Evolutionary conservation across 2,888 invertebrate species (phyloP).

Genomic region (Scotopteryx bipunctaria): DNA sequence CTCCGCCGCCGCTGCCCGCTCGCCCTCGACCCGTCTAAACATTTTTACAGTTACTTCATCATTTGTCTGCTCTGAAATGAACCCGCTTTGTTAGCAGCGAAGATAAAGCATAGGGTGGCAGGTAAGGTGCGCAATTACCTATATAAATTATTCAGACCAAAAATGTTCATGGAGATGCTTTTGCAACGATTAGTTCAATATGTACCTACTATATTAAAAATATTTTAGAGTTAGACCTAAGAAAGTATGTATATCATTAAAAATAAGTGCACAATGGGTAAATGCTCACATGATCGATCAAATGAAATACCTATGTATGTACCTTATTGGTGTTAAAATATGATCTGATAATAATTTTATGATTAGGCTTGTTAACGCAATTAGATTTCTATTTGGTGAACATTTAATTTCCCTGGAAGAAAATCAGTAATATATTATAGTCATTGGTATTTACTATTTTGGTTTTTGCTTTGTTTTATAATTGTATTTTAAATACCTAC

Average conservation of each 20-base stretch:
- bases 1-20: slow-evolving; percentile 87
- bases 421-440: too few species aligned
- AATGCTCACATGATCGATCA: background rate
- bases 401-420: too few species aligned
- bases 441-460: too few species aligned
- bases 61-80: slow-evolving; percentile 5
- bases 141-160: slow-evolving; percentile 8
- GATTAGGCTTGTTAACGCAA: too few species aligned
- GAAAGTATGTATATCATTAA: too few species aligned
- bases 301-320: background rate
- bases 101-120: background rate
- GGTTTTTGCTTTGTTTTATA: too few species aligned
- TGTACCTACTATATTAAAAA: background rate
- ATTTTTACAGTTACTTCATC: background rate
- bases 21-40: slow-evolving; percentile 72
- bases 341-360: too few species aligned
- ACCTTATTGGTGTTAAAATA: background rate
- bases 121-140: background rate
- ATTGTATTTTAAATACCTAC: too few species aligned
- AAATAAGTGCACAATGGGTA: too few species aligned
- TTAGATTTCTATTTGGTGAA: too few species aligned
- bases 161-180: slow-evolving; percentile 7
- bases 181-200: slow-evolving; percentile 1
- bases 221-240: background rate
- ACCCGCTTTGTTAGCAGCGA: background rate